phyloP scores from a whole-genome alignment of 2,113 vertebrate species.

The Haemorhous mexicanus region DNA sequence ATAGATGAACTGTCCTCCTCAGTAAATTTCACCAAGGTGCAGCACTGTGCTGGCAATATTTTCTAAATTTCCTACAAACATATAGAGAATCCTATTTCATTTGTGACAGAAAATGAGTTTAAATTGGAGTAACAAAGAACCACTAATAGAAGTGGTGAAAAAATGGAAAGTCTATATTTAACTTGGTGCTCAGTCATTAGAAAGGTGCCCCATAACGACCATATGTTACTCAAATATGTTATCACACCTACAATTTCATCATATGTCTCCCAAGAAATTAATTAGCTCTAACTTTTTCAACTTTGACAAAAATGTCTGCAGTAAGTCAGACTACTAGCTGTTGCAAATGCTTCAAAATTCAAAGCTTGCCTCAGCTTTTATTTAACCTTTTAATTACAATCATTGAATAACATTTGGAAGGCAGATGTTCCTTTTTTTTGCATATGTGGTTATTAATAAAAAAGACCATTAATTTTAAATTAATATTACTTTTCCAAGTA shows the following conservation, averaged over 20 bases:
- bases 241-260: slow-evolving; percentile 84
- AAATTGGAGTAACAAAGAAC: slow-evolving; percentile 70
- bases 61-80: slow-evolving; percentile 26
- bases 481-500: slow-evolving; percentile 26
- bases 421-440: slow-evolving; percentile 75
- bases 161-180: slow-evolving; percentile 75
- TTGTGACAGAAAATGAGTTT: slow-evolving; percentile 38
- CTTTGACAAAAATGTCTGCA: slow-evolving; percentile 83
- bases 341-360: slow-evolving; percentile 78
- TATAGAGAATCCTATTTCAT: background rate
- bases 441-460: slow-evolving; percentile 44
- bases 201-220: slow-evolving; percentile 82
- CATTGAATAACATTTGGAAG: slow-evolving; percentile 76
- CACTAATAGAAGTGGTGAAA: slow-evolving; percentile 64
- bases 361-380: slow-evolving; percentile 77
- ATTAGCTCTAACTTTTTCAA: slow-evolving; percentile 85
- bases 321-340: slow-evolving; percentile 77
- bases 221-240: slow-evolving; percentile 86
- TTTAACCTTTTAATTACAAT: slow-evolving; percentile 83
- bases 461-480: slow-evolving; percentile 36
- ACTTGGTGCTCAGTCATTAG: slow-evolving; percentile 79
- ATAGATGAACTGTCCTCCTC: background rate
- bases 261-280: slow-evolving; percentile 85
- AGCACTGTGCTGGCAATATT: background rate
- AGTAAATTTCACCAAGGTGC: background rate